phyloP scores from a whole-genome alignment of 2,113 vertebrate genomes.

The Puntigrus tetrazona region DNA sequence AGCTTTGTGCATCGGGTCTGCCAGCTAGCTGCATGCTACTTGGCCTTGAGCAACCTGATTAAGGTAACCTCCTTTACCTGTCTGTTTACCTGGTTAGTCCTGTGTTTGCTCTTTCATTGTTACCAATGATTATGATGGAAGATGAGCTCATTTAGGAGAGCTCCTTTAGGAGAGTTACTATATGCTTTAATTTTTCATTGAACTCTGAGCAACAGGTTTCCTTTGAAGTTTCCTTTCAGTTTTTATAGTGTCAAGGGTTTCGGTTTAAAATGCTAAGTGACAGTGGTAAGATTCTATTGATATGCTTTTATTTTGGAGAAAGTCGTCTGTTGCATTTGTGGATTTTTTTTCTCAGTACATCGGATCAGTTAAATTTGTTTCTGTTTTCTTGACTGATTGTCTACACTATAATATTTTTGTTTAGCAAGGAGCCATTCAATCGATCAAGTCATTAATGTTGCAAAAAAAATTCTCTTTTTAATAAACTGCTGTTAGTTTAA shows the following conservation, averaged over 20 bases:
- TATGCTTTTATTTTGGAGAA: neutral
- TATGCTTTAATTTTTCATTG: neutral
- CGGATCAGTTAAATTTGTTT: neutral
- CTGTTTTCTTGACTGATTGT: neutral
- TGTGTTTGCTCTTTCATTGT: neutral
- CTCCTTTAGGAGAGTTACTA: neutral
- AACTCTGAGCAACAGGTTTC: neutral
- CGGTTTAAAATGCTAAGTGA: neutral
- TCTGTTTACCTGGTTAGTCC: slow-evolving; percentile 45
- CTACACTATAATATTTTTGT: neutral
- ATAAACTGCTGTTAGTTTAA: neutral
- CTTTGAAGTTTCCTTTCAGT: neutral
- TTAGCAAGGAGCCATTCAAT: neutral
- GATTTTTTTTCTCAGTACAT: neutral
- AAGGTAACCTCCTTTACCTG: slow-evolving; percentile 84
- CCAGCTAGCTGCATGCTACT: slow-evolving; percentile 92
- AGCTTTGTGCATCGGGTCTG: slow-evolving; percentile 96
- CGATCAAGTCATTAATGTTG: neutral
- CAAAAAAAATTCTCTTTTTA: neutral
- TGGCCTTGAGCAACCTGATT: slow-evolving; percentile 94
- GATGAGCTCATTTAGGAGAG: neutral
- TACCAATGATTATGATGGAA: neutral
- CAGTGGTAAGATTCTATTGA: neutral
- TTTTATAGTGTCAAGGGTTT: neutral
- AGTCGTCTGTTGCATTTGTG: neutral